Conservation (phyloP, 2,888 invertebrate species). For the Oxytorus armatus region DNA sequence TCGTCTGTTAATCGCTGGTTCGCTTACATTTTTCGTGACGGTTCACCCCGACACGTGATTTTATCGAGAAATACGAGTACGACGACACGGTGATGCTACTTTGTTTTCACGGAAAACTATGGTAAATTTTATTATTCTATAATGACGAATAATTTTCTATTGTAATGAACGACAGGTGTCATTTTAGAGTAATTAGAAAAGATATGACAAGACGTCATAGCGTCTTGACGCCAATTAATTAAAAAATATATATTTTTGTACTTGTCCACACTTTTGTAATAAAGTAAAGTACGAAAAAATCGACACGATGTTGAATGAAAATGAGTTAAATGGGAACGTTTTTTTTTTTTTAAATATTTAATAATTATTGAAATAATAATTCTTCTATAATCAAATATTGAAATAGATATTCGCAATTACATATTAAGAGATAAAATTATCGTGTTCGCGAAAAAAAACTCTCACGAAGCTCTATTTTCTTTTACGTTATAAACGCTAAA, state of each 20-base stretch:
- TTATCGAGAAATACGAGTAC: constrained; percentile 63
- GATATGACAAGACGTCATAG: too few relatives aligned
- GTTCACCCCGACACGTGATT: constrained; percentile 37
- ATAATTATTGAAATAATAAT: not conserved
- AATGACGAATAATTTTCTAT: not conserved
- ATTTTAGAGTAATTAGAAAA: too few relatives aligned
- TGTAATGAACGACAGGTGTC: too few relatives aligned
- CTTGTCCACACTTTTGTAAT: not conserved
- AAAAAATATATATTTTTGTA: too few relatives aligned
- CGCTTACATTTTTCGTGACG: constrained; percentile 73
- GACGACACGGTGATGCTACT: not conserved
- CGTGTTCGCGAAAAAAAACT: too few relatives aligned
- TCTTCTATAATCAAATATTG: not conserved
- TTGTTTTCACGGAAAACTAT: not conserved
- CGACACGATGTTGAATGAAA: too few relatives aligned
- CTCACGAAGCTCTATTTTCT: not conserved
- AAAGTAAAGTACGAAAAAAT: not conserved
- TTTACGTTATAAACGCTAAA: not conserved
- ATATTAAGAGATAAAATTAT: not conserved
- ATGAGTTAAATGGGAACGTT: too few relatives aligned
- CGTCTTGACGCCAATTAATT: too few relatives aligned
- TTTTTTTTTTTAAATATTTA: not conserved
- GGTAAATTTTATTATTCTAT: not conserved
- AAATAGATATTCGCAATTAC: not conserved
- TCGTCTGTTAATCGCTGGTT: constrained; percentile 73